Conservation (phyloP, 2,797 vertebrate genomes). For the Coregonus sp. region DNA sequence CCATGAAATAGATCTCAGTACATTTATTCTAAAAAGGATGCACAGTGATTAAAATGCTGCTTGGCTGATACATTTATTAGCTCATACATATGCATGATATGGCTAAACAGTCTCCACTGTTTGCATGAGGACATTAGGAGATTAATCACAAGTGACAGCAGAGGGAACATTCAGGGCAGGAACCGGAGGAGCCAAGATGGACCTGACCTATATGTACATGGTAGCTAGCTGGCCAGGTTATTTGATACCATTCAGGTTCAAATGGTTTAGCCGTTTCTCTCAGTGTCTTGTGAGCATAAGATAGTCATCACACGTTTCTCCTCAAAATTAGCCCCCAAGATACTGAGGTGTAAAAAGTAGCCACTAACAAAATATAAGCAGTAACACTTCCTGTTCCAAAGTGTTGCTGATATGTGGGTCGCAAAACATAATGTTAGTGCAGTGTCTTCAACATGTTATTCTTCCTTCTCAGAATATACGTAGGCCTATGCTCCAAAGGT, state of each 20-base stretch:
- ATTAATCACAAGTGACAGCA: slow-evolving; percentile 78
- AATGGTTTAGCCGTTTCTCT: slow-evolving; percentile 53
- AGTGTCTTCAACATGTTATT: background rate
- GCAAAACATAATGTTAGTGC: background rate
- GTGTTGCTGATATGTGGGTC: background rate
- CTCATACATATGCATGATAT: slow-evolving; percentile 78
- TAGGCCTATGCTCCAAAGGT: background rate
- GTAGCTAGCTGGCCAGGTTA: slow-evolving; percentile 53
- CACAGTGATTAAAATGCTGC: slow-evolving; percentile 66
- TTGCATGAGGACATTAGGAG: slow-evolving; percentile 75
- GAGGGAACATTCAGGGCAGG: slow-evolving; percentile 56
- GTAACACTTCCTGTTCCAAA: background rate
- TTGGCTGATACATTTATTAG: slow-evolving; percentile 69
- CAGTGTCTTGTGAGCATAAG: too few species aligned
- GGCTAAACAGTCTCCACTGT: slow-evolving; percentile 70
- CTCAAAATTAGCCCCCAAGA: background rate
- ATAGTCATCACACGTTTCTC: too few species aligned
- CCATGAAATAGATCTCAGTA: slow-evolving; percentile 46
- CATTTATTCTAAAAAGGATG: slow-evolving; percentile 47
- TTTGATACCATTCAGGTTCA: slow-evolving; percentile 57
- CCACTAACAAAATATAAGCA: background rate
- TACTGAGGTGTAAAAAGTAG: slow-evolving; percentile 1
- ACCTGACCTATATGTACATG: slow-evolving; percentile 60
- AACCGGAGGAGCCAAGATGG: slow-evolving; percentile 52
- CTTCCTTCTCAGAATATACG: too few species aligned